Conservation (phyloP, 1,140 invertebrate genomes). For the Drosophila insularis region DNA sequence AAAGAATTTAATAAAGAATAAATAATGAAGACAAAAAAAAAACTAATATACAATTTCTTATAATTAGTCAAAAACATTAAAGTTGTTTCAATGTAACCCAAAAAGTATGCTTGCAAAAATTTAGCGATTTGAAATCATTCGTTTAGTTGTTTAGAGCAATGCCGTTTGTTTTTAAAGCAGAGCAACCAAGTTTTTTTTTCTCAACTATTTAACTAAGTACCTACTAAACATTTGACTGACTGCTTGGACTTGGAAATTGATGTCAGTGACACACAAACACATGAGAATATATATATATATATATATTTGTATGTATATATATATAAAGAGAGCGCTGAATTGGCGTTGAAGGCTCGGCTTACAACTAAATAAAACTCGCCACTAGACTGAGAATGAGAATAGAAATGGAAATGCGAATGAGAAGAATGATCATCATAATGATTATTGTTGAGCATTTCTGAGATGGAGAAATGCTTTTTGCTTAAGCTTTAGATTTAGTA, state of each 20-base stretch:
- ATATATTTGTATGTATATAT: neutral
- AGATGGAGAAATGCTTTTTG: constrained; percentile 41
- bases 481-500: constrained; percentile 68
- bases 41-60: no score
- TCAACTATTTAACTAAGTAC: constrained; percentile 8
- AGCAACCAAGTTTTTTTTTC: neutral
- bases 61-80: no score
- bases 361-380: constrained; percentile 21
- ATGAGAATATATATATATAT: constrained; percentile 3
- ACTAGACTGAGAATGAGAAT: constrained; percentile 6
- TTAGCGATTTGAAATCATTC: neutral
- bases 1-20: no score
- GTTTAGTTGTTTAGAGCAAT: neutral
- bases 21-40: no score
- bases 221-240: constrained; percentile 10
- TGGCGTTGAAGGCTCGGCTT: constrained; percentile 53
- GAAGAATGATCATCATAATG: constrained; percentile 23
- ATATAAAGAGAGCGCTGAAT: constrained; percentile 41
- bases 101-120: constrained; percentile 2
- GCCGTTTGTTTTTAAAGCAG: neutral
- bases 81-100: neutral
- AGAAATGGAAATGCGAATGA: neutral
- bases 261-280: constrained; percentile 68
- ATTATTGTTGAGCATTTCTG: constrained; percentile 22
- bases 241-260: constrained; percentile 58